These are phyloP conservation scores for Drosophila yooni DNA, from an alignment of 2,888 invertebrate species.

Conservation along the genomic window DNA sequence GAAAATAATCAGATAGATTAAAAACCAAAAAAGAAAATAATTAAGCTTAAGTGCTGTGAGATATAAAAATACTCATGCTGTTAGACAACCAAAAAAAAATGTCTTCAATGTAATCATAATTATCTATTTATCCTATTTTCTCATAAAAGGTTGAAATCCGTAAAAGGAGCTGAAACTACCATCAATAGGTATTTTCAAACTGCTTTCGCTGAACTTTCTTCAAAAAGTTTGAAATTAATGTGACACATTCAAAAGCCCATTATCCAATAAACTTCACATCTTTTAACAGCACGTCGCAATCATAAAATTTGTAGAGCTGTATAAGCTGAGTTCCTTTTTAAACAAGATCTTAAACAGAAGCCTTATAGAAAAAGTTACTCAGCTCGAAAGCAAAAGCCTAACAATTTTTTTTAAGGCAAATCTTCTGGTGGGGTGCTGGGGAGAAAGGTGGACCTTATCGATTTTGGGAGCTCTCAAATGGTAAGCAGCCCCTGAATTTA, in stretches of 20 bases:
- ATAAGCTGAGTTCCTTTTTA: slow-evolving; percentile 28
- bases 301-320: slow-evolving; percentile 16
- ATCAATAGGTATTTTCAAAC: background rate
- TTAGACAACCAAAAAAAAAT: background rate
- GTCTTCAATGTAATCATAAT: background rate
- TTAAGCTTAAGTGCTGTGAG: background rate
- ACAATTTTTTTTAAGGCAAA: slow-evolving; percentile 19
- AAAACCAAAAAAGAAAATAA: slow-evolving; percentile 3
- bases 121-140: background rate
- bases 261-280: slow-evolving; percentile 22
- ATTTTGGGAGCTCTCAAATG: background rate
- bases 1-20: background rate
- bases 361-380: slow-evolving; percentile 51
- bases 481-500: slow-evolving; percentile 62
- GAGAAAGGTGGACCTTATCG: background rate
- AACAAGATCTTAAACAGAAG: slow-evolving; percentile 30
- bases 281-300: slow-evolving; percentile 18
- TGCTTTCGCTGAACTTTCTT: background rate
- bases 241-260: slow-evolving; percentile 19
- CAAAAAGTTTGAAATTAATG: slow-evolving; percentile 40
- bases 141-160: background rate
- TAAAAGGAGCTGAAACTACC: background rate
- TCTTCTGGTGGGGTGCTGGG: slow-evolving; percentile 9
- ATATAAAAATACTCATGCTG: background rate
- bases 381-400: slow-evolving; percentile 21